Evolutionary conservation across 2,888 invertebrate genomes (phyloP).

Genomic region (Synergus gifuensis): DNA sequence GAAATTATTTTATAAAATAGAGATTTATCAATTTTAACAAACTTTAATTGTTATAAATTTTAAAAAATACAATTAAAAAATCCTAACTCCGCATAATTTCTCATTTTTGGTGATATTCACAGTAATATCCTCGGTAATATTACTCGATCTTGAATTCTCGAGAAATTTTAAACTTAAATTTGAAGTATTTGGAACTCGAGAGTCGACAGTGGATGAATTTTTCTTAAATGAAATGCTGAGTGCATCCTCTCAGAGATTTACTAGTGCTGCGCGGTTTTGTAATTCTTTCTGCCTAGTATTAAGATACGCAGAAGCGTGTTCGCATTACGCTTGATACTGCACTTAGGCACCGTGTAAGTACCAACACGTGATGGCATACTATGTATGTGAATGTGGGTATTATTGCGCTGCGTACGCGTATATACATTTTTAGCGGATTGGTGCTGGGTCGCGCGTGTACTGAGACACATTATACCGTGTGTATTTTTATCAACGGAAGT

Average conservation of each 20-base stretch:
- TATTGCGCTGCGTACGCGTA: constrained; percentile 63
- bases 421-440: constrained; percentile 29
- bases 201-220: background rate
- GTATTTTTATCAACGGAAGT: constrained; percentile 78
- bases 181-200: background rate
- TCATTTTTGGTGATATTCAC: no score
- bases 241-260: constrained; percentile 25
- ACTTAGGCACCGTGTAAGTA: constrained; percentile 1
- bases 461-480: constrained; percentile 69
- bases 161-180: no score
- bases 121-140: no score
- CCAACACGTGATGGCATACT: constrained; percentile 2
- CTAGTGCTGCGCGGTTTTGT: constrained; percentile 11
- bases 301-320: constrained; percentile 3
- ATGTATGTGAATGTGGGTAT: constrained; percentile 51
- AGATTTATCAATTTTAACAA: no score
- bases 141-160: no score
- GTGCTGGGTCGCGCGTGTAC: constrained; percentile 60
- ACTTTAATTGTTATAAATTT: no score
- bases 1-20: no score
- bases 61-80: no score
- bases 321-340: constrained; percentile 4
- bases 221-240: background rate
- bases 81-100: no score
- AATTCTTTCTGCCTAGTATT: constrained; percentile 3